Percentiles rank a stretch among this genome's conserved stretches.
phyloP scores from a whole-genome alignment of 2,113 vertebrate genomes.

The Pachycephala philippinensis region DNA sequence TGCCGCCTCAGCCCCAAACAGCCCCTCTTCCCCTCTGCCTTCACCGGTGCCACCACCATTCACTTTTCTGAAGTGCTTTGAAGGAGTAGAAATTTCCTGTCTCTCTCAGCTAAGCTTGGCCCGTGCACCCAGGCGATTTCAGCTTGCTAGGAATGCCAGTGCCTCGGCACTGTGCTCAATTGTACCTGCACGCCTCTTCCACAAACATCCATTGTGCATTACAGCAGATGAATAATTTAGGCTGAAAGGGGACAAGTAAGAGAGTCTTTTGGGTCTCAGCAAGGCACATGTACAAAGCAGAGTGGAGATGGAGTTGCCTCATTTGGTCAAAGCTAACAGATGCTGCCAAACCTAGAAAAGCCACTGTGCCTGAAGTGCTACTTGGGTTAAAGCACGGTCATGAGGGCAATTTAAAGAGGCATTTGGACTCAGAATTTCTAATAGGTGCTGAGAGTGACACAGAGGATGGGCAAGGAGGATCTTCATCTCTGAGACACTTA shows the following conservation, averaged over 20 bases:
- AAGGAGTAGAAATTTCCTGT: not conserved
- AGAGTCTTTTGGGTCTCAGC: not conserved
- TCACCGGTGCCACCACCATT: not conserved
- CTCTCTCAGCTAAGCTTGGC: not conserved
- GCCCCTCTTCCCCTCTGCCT: not conserved
- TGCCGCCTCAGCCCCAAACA: not conserved
- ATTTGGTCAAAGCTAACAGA: not conserved
- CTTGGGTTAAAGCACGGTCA: not conserved
- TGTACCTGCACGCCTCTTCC: conserved; percentile 1
- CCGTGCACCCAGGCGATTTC: not conserved
- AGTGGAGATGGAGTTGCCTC: not conserved
- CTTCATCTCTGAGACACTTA: not conserved
- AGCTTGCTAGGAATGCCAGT: not conserved
- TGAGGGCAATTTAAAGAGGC: not conserved
- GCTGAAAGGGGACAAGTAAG: not conserved
- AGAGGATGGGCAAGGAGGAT: not conserved
- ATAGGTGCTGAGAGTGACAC: not conserved
- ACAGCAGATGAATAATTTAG: conserved; percentile 58
- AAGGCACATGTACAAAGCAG: not conserved
- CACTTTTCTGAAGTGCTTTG: not conserved
- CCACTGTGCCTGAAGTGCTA: not conserved
- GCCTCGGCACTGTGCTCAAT: not conserved
- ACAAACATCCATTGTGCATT: conserved; percentile 57
- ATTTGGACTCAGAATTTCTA: not conserved
- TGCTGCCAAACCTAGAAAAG: not conserved